These are phyloP conservation scores for Andricus grossulariae DNA, from an alignment of 1,140 invertebrate genomes.

Conservation along the genomic window DNA sequence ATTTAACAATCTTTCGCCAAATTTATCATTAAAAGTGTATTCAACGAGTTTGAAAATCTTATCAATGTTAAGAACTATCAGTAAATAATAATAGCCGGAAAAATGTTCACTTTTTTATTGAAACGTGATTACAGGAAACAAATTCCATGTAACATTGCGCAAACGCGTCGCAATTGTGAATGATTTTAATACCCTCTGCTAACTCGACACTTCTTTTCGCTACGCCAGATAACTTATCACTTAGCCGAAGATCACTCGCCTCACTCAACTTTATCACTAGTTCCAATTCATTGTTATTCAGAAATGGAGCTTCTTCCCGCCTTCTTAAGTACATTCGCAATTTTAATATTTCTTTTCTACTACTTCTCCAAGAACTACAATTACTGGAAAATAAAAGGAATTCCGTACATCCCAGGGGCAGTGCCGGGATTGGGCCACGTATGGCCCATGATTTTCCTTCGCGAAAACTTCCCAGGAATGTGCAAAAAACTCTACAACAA, in stretches of 20 bases:
- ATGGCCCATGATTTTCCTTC: conserved; percentile 35
- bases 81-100: no score
- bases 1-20: no score
- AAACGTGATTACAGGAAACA: no score
- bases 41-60: no score
- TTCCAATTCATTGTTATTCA: conserved; percentile 8
- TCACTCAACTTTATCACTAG: conserved; percentile 14
- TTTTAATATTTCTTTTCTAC: not conserved
- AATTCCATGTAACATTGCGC: no score
- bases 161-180: no score
- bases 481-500: conserved; percentile 45
- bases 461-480: conserved; percentile 36
- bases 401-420: conserved; percentile 62
- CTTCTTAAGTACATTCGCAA: not conserved
- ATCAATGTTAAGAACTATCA: no score
- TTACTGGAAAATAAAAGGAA: conserved; percentile 72
- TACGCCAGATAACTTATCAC: conserved; percentile 47
- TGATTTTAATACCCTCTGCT: conserved; percentile 40
- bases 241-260: conserved; percentile 36
- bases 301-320: not conserved
- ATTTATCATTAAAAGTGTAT: no score
- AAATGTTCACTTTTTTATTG: no score
- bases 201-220: conserved; percentile 44
- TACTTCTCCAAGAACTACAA: conserved; percentile 59
- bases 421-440: conserved; percentile 59